phyloP scores from a whole-genome alignment of 1,140 invertebrate species.

The Hirudo medicinalis region DNA sequence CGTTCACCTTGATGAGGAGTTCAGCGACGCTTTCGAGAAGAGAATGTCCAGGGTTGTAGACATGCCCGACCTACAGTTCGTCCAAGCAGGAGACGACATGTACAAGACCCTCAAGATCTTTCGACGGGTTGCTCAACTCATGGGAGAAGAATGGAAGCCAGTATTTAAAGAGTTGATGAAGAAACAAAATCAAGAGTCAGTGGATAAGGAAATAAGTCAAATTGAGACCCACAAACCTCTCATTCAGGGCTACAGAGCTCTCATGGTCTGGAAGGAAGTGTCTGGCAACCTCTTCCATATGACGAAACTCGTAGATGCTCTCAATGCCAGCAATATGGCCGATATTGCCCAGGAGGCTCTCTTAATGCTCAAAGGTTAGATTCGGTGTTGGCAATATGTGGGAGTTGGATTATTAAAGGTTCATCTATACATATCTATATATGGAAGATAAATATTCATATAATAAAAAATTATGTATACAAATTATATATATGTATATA shows the following conservation, averaged over 20 bases:
- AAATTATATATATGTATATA: too few species aligned
- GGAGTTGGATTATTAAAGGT: too few species aligned
- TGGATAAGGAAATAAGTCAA: not conserved
- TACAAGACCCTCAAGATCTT: constrained; percentile 1
- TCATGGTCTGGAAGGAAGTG: constrained; percentile 13
- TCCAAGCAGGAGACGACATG: constrained; percentile 1
- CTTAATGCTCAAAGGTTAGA: constrained; percentile 5
- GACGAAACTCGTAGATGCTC: constrained; percentile 11
- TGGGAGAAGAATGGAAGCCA: constrained; percentile 9
- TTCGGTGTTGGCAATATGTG: too few species aligned
- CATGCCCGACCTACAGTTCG: not conserved
- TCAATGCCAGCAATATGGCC: constrained; percentile 5
- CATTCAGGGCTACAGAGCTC: constrained; percentile 9
- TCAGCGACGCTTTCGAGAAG: constrained; percentile 6
- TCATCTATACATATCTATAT: too few species aligned
- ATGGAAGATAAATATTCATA: too few species aligned
- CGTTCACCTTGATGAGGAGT: not conserved
- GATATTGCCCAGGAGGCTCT: constrained; percentile 7
- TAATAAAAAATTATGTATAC: too few species aligned
- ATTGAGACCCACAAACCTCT: not conserved
- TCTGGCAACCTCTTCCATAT: not conserved
- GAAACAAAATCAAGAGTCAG: not conserved
- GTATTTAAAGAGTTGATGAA: constrained; percentile 1
- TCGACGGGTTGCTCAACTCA: not conserved
- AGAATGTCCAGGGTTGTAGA: constrained; percentile 2